Percentiles rank a stretch among this genome's conserved stretches.
These are phyloP conservation scores for Choristoneura rosaceana DNA, from an alignment of 2,888 invertebrate species.

Conservation along the genomic window DNA sequence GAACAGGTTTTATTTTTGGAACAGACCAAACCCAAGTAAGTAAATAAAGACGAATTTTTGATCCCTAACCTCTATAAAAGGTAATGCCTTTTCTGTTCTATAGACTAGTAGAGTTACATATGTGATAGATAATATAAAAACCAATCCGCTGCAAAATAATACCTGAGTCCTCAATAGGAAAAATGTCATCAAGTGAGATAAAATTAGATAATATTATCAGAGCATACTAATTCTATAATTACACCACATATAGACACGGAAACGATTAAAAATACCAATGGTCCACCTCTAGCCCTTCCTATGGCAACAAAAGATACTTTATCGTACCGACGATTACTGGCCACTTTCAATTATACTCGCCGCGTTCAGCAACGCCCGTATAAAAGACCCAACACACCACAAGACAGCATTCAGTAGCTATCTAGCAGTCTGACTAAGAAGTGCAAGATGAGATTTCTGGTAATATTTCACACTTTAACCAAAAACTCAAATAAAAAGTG, in stretches of 20 bases:
- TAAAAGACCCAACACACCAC: slow-evolving; percentile 67
- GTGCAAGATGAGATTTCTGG: slow-evolving; percentile 85
- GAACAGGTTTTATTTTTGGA: no score
- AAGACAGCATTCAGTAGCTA: slow-evolving; percentile 80
- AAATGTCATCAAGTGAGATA: not conserved
- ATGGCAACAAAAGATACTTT: slow-evolving; percentile 41
- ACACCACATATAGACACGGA: slow-evolving; percentile 30
- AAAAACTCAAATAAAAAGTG: slow-evolving; percentile 45
- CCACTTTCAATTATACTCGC: slow-evolving; percentile 64
- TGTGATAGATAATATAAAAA: no score
- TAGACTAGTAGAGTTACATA: no score
- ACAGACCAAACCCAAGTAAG: no score
- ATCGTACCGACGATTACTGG: slow-evolving; percentile 53
- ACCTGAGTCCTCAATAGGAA: not conserved
- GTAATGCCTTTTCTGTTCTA: no score
- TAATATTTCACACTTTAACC: slow-evolving; percentile 56
- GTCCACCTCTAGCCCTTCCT: slow-evolving; percentile 36
- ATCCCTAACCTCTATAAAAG: no score
- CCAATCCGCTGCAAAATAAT: not conserved
- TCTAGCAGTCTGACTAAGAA: slow-evolving; percentile 80
- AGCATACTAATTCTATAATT: slow-evolving; percentile 36
- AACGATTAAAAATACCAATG: slow-evolving; percentile 24
- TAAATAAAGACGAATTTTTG: no score
- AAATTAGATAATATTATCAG: not conserved
- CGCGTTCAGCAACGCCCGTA: slow-evolving; percentile 60